phyloP scores from a whole-genome alignment of 1,140 invertebrate genomes.

The Nomia melanderi region DNA sequence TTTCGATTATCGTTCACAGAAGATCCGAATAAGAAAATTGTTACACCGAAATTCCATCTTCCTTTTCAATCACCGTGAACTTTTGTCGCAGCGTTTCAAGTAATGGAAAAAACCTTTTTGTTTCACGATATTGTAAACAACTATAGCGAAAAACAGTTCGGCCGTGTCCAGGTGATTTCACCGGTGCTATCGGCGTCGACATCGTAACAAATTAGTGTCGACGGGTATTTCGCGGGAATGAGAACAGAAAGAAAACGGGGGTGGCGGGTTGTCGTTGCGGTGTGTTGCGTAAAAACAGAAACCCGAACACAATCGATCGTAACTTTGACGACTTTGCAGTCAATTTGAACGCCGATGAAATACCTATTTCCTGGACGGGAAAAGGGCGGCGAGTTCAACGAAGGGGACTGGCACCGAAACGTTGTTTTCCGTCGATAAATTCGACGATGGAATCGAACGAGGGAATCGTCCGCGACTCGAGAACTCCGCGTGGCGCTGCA shows the following conservation, averaged over 20 bases:
- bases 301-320: conserved; percentile 51
- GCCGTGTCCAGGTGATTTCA: not conserved
- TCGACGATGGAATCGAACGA: conserved; percentile 65
- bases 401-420: conserved; percentile 17
- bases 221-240: not conserved
- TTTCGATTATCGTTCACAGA: too few species aligned
- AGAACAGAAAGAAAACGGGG: conserved; percentile 14
- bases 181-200: not conserved
- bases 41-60: too few species aligned
- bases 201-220: conserved; percentile 29
- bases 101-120: too few species aligned
- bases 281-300: conserved; percentile 43
- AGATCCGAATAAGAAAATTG: too few species aligned
- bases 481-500: conserved; percentile 37
- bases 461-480: conserved; percentile 47
- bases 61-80: too few species aligned
- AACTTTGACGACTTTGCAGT: conserved; percentile 62
- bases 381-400: conserved; percentile 38
- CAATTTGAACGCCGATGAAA: conserved; percentile 67
- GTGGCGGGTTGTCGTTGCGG: conserved; percentile 6
- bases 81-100: too few species aligned
- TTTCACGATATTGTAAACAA: too few species aligned
- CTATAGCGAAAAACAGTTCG: too few species aligned
- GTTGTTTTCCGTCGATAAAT: conserved; percentile 68
- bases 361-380: conserved; percentile 59